These are phyloP conservation scores for Notechis scutatus DNA, from an alignment of 2,113 vertebrate genomes.

Conservation along the genomic window DNA sequence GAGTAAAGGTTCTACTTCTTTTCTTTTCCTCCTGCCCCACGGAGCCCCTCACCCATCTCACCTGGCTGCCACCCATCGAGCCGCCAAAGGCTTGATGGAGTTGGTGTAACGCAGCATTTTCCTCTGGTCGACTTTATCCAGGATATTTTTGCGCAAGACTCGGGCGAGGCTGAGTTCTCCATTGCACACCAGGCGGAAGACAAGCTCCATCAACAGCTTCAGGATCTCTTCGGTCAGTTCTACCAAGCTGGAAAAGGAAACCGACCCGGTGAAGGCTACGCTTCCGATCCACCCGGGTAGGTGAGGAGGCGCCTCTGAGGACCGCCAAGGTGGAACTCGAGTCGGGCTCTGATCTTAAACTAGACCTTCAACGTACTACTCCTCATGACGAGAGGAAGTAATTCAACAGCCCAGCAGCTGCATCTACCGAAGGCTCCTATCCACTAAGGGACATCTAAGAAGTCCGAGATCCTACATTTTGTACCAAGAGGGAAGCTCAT, in stretches of 20 bases:
- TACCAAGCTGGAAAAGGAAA: slow-evolving; percentile 76
- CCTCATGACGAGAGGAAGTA: too few relatives aligned
- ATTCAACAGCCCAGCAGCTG: too few relatives aligned
- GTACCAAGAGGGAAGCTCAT: too few relatives aligned
- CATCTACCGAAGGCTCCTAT: too few relatives aligned
- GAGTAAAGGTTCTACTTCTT: not conserved
- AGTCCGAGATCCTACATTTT: too few relatives aligned
- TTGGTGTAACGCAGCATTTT: slow-evolving; percentile 85
- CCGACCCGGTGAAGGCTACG: not conserved
- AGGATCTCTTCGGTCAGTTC: slow-evolving; percentile 96
- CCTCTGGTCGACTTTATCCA: slow-evolving; percentile 96
- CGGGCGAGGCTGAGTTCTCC: slow-evolving; percentile 96
- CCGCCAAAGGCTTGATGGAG: slow-evolving; percentile 88
- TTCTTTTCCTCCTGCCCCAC: accelerated
- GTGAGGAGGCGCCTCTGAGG: too few relatives aligned
- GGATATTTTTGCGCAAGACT: slow-evolving; percentile 93
- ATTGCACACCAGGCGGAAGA: slow-evolving; percentile 89
- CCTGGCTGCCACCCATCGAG: slow-evolving; percentile 94
- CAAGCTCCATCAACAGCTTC: slow-evolving; percentile 94
- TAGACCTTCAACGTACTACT: too few relatives aligned
- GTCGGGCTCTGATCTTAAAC: too few relatives aligned
- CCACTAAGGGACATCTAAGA: too few relatives aligned
- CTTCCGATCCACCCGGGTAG: not conserved
- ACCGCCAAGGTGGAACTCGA: too few relatives aligned
- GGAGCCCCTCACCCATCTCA: slow-evolving; percentile 45